Base-by-base conservation (phyloP, 1,140 invertebrate species). In the Phymastichus coffea region DNA sequence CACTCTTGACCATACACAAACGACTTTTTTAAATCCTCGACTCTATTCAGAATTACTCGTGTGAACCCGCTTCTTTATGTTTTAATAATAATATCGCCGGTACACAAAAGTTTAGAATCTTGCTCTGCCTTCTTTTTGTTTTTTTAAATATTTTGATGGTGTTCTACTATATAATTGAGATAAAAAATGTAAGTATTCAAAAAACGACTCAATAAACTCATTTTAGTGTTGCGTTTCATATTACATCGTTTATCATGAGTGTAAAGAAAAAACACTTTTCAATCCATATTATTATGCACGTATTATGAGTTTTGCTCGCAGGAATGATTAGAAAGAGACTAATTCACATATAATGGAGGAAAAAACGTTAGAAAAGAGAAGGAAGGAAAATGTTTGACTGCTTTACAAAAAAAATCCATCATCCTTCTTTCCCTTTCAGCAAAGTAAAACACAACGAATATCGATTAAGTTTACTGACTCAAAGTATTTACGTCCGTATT, bases 1-100 rank as follows among this genome's bases (percentile, higher is more conserved):
- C 60, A 54, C 40, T 55, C n/a, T n/a, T n/a, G n/a, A 52, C 15
- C 66, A 64, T 19, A 59, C 41, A 41, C 37, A 30, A 64, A 56
- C 56, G 19, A 25, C 7, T 33, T 40, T 41, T 41, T 28, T 43
- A 12, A 15, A 26, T 15, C 23, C 10, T 22, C n/a, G 2, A 44
- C 25, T 14, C 12, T 53, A 37, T 10, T 33, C 19, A 14, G 17
- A 17, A 26, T 56, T 46, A 9, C 15, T 33, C 7, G n/a, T 41
- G 0, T 47, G 54, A 57, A 46, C n/a, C 15, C 8, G 2, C 7
- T 56, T 56, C 37, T 4, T 54, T 35, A 22, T 33, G n/a, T 37
- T 40, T 22, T 20, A 9, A 41, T 19, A 19, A n/a, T 46, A 37
- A 37, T 25, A 33, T 30, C 19, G 19, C 15, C 19, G 25, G 44